Evolutionary conservation across 2,888 invertebrate genomes (phyloP), one percentile per base, ranked within the genome.

Genomic region (Drosophila testacea): DNA sequence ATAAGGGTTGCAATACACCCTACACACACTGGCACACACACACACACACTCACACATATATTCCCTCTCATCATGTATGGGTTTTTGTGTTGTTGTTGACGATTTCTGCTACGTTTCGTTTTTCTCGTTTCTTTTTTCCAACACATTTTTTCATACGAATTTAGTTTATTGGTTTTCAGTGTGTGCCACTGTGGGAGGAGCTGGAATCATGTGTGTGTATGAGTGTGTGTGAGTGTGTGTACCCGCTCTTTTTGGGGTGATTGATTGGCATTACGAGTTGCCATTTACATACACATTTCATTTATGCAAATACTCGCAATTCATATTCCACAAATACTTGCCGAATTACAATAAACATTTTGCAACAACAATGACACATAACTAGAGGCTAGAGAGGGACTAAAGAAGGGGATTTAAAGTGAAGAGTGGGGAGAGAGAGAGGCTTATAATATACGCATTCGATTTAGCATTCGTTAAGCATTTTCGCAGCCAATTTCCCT

Each of bases 261-360:
- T 88, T 88, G 88, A 88, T 88, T 88, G 88, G 85, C 84, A 84
- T 81, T 87, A 82, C 85, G 76, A 74, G 80, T 72, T 78, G 79
- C 77, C 86, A 88, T 86, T 86, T 87, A 88, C 86, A 85, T 86
- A 87, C 85, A 87, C 83, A 81, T 85, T 87, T 85, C 83, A 75
- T 82, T 83, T 86, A 87, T 86, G 86, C 86, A 87, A 86, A 88
- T 87, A 85, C 82, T 85, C 81, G 81, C 85, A 85, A 84, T 84
- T 84, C 83, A 84, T 84, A 84, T 84, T 84, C 83, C 81, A 81
- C 83, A 84, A 85, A 84, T 84, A 84, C 83, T 84, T 84, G 78
- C 78, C 80, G 83, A 84, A 84, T 84, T 84, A 84, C 83, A 84
- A 84, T 84, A 80, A 83, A 76, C 78, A 80, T 80, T 80, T 77